Base-by-base conservation (phyloP, 2,797 vertebrate genomes). In the Oreonectes daqikongensis region DNA sequence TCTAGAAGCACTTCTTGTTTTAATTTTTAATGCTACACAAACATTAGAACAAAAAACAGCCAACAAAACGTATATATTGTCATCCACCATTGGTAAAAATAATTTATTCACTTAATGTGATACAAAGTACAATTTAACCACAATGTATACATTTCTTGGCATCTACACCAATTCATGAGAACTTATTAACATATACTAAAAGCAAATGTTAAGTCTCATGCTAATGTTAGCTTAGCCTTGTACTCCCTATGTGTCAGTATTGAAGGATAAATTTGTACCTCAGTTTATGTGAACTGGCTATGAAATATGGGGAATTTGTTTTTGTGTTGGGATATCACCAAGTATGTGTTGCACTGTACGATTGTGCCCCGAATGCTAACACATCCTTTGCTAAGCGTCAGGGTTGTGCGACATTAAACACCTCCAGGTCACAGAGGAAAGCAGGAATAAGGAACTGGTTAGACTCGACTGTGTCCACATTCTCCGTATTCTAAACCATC, bases 361-460 rank as follows among this genome's bases (percentile, higher is more conserved):
- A 42, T 74, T 22, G 22, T 61, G 64, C 48, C 32, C 61, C 44
- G 48, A 66, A 66, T 46, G 26, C 72, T 67, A 57, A 75, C 50
- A 9, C 28, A 7, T 20, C 46, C 18, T 28, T n/a, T 40, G 46
- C 48, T 50, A 40, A 18, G 20, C 18, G 30, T 74, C 20, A 64
- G 46, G 71, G 30, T 15, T 53, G 24, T 17, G 48, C 48, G 46
- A 69, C 52, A 50, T 69, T 20, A 60, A 46, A 69, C 65, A 20
- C 40, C 65, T 76, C 53, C 40, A 60, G 65, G 55, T 60, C 65
- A 76, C 53, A 22, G 26, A 68, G 26, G 38, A 50, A 59, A 18
- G 67, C 64, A 35, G n/a, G 40, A 68, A 48, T 59, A 66, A 75
- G n/a, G 64, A 75, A 68, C 73, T 57, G 52, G 14, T 65, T 20